Base-by-base conservation (phyloP, 2,888 invertebrate species). In the Lymantria dispar region DNA sequence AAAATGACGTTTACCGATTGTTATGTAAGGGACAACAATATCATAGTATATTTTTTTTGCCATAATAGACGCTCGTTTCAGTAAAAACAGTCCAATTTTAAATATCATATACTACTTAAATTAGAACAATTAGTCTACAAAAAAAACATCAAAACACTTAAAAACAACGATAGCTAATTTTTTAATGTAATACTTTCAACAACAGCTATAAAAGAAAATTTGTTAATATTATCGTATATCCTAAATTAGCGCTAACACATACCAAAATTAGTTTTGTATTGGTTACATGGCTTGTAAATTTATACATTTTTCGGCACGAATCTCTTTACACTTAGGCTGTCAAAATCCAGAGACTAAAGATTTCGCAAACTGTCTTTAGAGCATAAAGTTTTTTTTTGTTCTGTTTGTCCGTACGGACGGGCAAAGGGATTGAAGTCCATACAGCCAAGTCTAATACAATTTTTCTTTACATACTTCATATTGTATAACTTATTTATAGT, bases 231-330 rank as follows among this genome's bases (percentile, higher is more conserved):
- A 13, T 1, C 7, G 13, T 41, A 22, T 5, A 22, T 22, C 22
- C 5, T 22, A 22, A 22, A 22, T 22, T 22, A 38, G 45, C 2
- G n/a, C 12, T 8, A n/a, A 8, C 68, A 85, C 84, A 54, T 80
- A 88, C 88, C 85, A 90, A 80, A 72, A 88, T 74, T 66, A 89
- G 78, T 74, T 80, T 83, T 68, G 81, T 58, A 78, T 84, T 87
- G 62, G 81, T 58, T 78, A 91, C 74, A 78, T 83, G 79, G 62
- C 80, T 86, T 58, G 85, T 80, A 78, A 91, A 85, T 89, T 82
- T 87, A 60, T 83, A 87, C 91, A 91, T 91, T 89, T 66, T 90
- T 89, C 84, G 83, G 81, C 80, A 83, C 77, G 76, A 82, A 81
- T 74, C 76, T 79, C 80, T 74, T 73, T 78, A 72, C 76, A 77